A percentile compares a stretch with the other conserved stretches of the same genome.
These are phyloP conservation scores for Athalia rosae DNA, from an alignment of 2,888 invertebrate genomes.

Conservation along the genomic window DNA sequence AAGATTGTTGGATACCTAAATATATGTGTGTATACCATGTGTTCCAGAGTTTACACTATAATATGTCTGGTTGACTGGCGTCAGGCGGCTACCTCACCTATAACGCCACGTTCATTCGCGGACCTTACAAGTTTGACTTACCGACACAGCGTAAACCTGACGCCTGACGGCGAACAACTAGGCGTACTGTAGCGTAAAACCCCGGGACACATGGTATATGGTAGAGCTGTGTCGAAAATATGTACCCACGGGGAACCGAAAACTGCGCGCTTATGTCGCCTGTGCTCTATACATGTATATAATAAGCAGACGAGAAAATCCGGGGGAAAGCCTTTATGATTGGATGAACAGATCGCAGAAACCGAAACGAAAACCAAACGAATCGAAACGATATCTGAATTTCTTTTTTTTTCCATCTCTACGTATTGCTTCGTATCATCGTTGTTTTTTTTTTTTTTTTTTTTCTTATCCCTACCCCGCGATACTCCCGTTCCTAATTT, in stretches of 20 bases:
- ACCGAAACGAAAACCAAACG: slow-evolving; percentile 11
- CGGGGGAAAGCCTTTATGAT: slow-evolving; percentile 30
- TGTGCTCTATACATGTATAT: neutral
- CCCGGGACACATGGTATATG: too few species aligned
- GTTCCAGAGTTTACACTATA: too few species aligned
- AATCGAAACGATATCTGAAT: neutral
- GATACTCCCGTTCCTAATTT: too few species aligned
- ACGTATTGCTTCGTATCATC: neutral
- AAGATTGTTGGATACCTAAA: neutral
- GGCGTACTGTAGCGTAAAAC: too few species aligned
- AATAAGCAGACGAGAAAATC: slow-evolving; percentile 12
- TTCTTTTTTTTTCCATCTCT: neutral
- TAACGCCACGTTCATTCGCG: too few species aligned
- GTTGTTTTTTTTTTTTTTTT: neutral
- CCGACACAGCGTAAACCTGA: too few species aligned
- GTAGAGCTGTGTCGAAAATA: neutral
- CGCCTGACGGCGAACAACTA: too few species aligned
- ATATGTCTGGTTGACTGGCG: too few species aligned
- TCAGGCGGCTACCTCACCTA: too few species aligned
- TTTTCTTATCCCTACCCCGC: neutral
- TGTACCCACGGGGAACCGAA: slow-evolving; percentile 10
- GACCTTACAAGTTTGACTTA: too few species aligned
- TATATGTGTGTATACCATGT: too few species aligned
- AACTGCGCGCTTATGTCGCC: neutral
- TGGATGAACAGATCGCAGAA: slow-evolving; percentile 31